Evolutionary conservation across 2,113 vertebrate species (phyloP), one percentile per base, ranked within the genome.

Genomic region (Potamarius usumacintae): DNA sequence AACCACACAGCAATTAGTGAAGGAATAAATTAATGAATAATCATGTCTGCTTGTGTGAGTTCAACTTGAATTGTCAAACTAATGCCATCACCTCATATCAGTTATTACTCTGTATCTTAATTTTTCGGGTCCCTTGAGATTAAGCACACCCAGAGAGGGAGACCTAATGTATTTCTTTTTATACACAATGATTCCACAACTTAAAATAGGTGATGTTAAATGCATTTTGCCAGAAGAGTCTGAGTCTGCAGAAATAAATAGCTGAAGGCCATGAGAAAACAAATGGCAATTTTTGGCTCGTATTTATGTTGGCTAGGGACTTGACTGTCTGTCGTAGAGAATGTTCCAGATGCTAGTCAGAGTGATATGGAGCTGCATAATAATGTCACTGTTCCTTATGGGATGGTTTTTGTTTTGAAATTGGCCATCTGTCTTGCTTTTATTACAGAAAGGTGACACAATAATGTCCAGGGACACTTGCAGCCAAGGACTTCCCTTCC

Each of bases 161-260:
- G 30, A 81, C 82, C 78, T 74, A 27, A 77, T 50, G 42, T 65
- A 18, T 50, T 7, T 52, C 48, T 57, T 84, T 55, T 74, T 57
- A 42, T 53, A 63, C n/a, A 62, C 50, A 55, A 82, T 10, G 7
- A 8, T 58, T 55, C 53, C 62, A n/a, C 42, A 58, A 27, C 80
- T 5, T 48, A 30, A 48, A 58, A 10, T 65, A 83, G 12, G 10
- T 65, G 60, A 85, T 9, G 50, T 60, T 52, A 94, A 92, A 89
- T 91, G 87, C 90, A 92, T 58, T 85, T 90, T 86, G 83, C 69
- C 89, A 91, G 92, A 89, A 86, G 87, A 60, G 77, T 87, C 18
- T 79, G 89, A 90, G 92, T 91, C 88, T 22, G 65, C 72, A 91
- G 62, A 92, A 95, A 95, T 93, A 93, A 91, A 91, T 82, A 89